A percentile compares a stretch with the other conserved stretches of the same genome.
phyloP scores from a whole-genome alignment of 2,113 vertebrate genomes.

The Pelmatolapia mariae region DNA sequence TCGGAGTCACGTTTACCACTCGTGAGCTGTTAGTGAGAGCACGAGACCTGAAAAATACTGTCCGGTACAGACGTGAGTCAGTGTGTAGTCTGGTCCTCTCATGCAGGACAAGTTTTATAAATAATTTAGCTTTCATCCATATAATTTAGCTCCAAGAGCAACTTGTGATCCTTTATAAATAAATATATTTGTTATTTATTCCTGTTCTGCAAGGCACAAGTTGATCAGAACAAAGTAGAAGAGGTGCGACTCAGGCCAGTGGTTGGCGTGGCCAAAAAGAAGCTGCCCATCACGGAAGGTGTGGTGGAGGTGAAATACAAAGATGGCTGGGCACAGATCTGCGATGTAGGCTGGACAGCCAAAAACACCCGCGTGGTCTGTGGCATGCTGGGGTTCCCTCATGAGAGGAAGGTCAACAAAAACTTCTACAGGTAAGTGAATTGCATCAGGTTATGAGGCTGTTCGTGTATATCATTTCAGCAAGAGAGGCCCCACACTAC shows the following conservation, averaged over 20 bases:
- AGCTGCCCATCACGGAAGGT: slow-evolving; percentile 82
- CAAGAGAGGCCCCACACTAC: not conserved
- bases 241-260: slow-evolving; percentile 83
- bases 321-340: slow-evolving; percentile 85
- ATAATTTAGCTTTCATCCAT: not conserved
- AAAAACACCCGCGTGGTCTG: slow-evolving; percentile 89
- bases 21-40: not conserved
- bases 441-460: fast-evolving
- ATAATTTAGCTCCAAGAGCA: not conserved
- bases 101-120: not conserved
- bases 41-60: not conserved
- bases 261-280: slow-evolving; percentile 61
- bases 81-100: not conserved
- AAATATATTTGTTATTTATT: not conserved
- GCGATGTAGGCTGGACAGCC: slow-evolving; percentile 82
- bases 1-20: not conserved
- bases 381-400: slow-evolving; percentile 93
- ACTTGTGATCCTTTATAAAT: not conserved
- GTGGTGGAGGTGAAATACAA: slow-evolving; percentile 86
- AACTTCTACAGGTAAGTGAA: slow-evolving; percentile 91
- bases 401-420: slow-evolving; percentile 87
- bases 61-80: not conserved
- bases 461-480: not conserved
- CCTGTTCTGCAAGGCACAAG: slow-evolving; percentile 60
- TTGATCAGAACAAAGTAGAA: slow-evolving; percentile 83